Conservation (phyloP, 2,113 vertebrate species). For the Diphyllodes magnificus region DNA sequence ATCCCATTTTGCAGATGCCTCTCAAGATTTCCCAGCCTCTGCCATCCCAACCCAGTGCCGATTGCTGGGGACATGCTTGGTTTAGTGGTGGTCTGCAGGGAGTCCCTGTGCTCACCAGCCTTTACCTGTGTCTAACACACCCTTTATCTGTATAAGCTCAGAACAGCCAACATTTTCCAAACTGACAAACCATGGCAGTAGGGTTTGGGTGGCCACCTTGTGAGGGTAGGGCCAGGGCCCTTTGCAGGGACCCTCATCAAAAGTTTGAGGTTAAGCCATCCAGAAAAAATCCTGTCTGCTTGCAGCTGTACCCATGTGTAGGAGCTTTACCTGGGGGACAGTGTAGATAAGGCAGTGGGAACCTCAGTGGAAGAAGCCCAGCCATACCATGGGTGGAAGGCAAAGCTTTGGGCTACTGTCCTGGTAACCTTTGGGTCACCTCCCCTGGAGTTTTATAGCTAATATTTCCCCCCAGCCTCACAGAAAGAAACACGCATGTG, state of each 20-base stretch:
- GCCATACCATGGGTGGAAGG: background rate
- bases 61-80: accelerated
- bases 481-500: accelerated
- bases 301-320: accelerated
- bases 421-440: background rate
- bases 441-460: background rate
- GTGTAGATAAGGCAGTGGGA: background rate
- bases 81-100: background rate
- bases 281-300: background rate
- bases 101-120: background rate
- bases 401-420: background rate
- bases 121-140: accelerated
- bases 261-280: background rate
- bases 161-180: background rate
- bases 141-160: background rate
- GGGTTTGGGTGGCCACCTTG: background rate
- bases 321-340: background rate
- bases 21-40: background rate
- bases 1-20: background rate
- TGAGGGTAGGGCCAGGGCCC: background rate
- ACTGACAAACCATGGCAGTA: accelerated
- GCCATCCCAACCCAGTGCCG: accelerated
- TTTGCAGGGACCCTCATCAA: background rate
- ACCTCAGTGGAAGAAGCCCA: background rate
- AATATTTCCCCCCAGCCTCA: background rate